These are phyloP conservation scores for Smittia sp. DNA, from an alignment of 2,888 invertebrate genomes.

Conservation along the genomic window DNA sequence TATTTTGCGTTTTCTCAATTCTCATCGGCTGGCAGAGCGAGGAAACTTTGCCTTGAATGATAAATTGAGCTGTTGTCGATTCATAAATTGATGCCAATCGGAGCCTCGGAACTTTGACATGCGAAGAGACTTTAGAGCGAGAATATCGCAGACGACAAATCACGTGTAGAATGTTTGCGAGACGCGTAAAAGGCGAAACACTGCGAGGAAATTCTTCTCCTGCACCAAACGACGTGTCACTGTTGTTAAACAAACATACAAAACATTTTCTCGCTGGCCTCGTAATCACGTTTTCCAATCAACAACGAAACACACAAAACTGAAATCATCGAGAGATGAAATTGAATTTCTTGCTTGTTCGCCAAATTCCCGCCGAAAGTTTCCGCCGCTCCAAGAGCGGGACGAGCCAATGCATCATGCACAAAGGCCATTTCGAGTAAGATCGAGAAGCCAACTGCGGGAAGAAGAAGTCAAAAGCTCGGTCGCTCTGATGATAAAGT, in stretches of 20 bases:
- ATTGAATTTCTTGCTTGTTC: background rate
- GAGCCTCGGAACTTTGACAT: background rate
- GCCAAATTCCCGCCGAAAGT: background rate
- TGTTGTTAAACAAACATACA: conserved; percentile 2
- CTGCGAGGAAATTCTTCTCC: conserved; percentile 10
- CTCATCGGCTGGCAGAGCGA: background rate
- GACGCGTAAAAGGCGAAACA: background rate
- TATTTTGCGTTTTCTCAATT: background rate
- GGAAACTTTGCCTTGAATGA: background rate
- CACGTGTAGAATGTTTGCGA: background rate
- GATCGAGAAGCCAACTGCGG: too few relatives aligned
- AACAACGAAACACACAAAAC: conserved; percentile 9
- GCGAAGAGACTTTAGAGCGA: background rate
- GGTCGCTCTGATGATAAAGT: conserved; percentile 16
- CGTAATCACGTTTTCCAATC: conserved; percentile 26
- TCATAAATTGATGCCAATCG: conserved; percentile 1
- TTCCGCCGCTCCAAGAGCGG: background rate
- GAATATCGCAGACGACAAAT: background rate
- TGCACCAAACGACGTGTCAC: conserved; percentile 13
- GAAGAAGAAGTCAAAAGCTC: background rate
- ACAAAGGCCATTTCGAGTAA: too few relatives aligned
- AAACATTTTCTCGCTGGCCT: background rate
- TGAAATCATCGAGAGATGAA: conserved; percentile 1
- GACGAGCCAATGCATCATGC: too few relatives aligned
- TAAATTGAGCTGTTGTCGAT: background rate